phyloP scores from a whole-genome alignment of 2,888 invertebrate species.

The Aleiodes testaceus region DNA sequence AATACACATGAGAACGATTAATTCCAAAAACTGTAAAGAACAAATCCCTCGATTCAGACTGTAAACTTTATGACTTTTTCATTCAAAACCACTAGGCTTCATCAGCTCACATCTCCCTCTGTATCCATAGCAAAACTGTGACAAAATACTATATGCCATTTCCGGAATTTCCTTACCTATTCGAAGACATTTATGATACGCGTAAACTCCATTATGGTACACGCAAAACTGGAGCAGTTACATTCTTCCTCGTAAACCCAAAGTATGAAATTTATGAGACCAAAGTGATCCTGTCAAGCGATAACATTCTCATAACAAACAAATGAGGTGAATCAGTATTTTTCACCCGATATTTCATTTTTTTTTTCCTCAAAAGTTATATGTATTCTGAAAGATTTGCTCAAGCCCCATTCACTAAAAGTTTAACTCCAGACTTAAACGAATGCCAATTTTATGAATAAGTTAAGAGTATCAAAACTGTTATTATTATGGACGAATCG shows the following conservation, averaged over 20 bases:
- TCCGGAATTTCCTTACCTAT: conserved; percentile 7
- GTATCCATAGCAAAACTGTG: background rate
- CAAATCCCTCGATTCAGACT: background rate
- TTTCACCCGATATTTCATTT: background rate
- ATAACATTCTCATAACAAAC: conserved; percentile 1
- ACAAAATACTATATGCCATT: conserved; percentile 6
- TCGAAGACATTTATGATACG: conserved; percentile 1
- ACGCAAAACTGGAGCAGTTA: conserved; percentile 31
- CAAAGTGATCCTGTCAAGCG: conserved; percentile 13
- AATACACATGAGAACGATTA: background rate
- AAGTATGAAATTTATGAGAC: conserved; percentile 24
- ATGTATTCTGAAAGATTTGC: background rate
- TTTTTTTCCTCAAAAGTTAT: background rate
- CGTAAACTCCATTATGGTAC: conserved; percentile 22
- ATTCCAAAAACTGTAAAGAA: background rate
- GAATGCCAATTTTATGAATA: too few species aligned
- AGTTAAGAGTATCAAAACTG: too few species aligned
- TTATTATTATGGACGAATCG: background rate
- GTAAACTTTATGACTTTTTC: conserved; percentile 26
- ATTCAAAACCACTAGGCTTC: background rate
- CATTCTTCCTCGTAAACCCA: conserved; percentile 31
- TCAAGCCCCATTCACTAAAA: background rate
- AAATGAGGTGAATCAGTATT: conserved; percentile 31
- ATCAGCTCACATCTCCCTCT: background rate
- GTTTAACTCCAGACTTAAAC: too few species aligned